Conservation (phyloP, 2,888 invertebrate genomes). For the Teinopalpus imperialis region DNA sequence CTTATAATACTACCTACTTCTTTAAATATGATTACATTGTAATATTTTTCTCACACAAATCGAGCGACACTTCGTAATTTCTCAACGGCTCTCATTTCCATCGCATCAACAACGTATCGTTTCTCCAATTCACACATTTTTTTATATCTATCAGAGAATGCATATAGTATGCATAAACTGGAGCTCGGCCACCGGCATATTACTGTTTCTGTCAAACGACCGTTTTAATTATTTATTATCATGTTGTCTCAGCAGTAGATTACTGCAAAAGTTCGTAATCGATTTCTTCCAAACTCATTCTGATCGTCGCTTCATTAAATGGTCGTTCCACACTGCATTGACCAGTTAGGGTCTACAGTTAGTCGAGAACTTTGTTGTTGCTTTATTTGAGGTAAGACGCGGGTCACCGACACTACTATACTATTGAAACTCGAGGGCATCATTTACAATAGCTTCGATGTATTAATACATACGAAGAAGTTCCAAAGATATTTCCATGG, state of each 20-base stretch:
- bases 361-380: too few species aligned
- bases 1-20: slow-evolving; percentile 12
- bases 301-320: too few species aligned
- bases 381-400: too few species aligned
- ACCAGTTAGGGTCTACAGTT: too few species aligned
- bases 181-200: slow-evolving; percentile 11
- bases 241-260: background rate
- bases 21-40: background rate
- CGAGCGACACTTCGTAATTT: slow-evolving; percentile 5
- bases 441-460: too few species aligned
- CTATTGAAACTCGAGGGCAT: too few species aligned
- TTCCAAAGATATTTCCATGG: too few species aligned
- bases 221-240: slow-evolving; percentile 7
- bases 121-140: slow-evolving; percentile 12
- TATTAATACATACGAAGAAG: too few species aligned
- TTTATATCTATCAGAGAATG: slow-evolving; percentile 20
- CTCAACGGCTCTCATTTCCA: slow-evolving; percentile 18
- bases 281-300: too few species aligned
- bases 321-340: too few species aligned
- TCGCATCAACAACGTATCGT: slow-evolving; percentile 11
- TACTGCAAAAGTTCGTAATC: too few species aligned
- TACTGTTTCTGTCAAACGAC: slow-evolving; percentile 6
- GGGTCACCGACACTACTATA: too few species aligned
- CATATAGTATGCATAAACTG: slow-evolving; percentile 23
- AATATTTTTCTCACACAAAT: slow-evolving; percentile 13